Evolutionary conservation across 2,888 invertebrate genomes (phyloP), one percentile per base, ranked within the genome.

Genomic region (Ischnus inquisitorius): DNA sequence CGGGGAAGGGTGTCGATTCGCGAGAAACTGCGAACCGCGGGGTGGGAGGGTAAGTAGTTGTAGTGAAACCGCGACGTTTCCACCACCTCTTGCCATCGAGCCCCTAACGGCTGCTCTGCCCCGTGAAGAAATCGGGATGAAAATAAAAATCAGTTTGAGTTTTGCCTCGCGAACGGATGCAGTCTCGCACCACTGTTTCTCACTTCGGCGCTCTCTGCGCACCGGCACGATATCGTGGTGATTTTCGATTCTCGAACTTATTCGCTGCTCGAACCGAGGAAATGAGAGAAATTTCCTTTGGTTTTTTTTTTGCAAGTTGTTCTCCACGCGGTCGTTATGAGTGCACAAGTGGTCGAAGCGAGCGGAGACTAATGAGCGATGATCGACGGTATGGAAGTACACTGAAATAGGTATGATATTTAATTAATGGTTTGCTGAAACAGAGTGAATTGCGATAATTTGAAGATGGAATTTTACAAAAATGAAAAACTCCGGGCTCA

Each of bases 61-160:
- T 79, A 75, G 69, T 64, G 46, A 48, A 71, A 83, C 75, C 77
- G 22, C 79, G 72, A 72, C 51, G 77, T 76, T 83, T 77, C 77
- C 80, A 77, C 83, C 80, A 74, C 83, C 83, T 77, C 68, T 48
- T 60, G 10, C 54, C 54, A 19, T 75, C 39, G 48, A 6, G 10
- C 57, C 51, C 25, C 57, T 25, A 60, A 60, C 28, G 14, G 57
- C 54, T n/a, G 34, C 34, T 34, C 4, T 79, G n/a, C 79, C 60
- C 72, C 67, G 74, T 77, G 69, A 48, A 74, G 62, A 62, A 62
- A 74, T 48, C 60, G 34, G 51, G 41, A 19, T 83, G 87, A 85
- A 80, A 83, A 85, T 82, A 82, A 86, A 89, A 89, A 89, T 88
- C 89, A 89, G 89, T 89, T 88, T 77, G 77, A 68, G 68, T 80